phyloP scores from a whole-genome alignment of 2,888 invertebrate species.

The Metellina segmentata region DNA sequence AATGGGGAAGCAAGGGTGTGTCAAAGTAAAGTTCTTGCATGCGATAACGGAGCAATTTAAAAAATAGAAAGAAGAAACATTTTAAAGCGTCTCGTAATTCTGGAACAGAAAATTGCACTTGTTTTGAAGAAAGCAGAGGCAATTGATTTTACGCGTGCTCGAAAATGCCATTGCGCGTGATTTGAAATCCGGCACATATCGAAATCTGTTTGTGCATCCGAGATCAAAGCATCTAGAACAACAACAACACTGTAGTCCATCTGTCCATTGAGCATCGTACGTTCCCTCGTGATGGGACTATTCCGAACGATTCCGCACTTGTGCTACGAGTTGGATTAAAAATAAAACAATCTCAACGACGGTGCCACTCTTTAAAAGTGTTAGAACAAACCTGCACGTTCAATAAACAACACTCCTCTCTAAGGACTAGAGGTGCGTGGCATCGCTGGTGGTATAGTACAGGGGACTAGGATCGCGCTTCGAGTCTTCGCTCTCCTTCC shows the following conservation, averaged over 20 bases:
- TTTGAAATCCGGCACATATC: no score
- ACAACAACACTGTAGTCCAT: no score
- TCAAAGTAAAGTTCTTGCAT: no score
- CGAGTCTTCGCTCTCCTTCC: constrained; percentile 17
- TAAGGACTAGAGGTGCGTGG: constrained; percentile 39
- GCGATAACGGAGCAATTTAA: no score
- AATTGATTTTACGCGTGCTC: not conserved
- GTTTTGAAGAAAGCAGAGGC: not conserved
- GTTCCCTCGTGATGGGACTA: not conserved
- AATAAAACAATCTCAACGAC: not conserved
- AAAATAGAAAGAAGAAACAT: no score
- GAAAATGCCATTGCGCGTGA: not conserved
- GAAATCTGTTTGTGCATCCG: no score
- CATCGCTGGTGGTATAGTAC: constrained; percentile 46
- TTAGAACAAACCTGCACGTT: not conserved
- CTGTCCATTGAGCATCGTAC: no score
- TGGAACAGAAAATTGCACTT: no score
- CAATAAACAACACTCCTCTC: not conserved
- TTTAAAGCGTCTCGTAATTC: no score
- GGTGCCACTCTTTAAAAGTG: not conserved
- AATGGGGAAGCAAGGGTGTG: no score
- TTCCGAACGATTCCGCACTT: not conserved
- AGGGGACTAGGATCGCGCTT: constrained; percentile 63
- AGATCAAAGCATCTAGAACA: no score
- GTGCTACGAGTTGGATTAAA: not conserved